Evolutionary conservation across 2,113 vertebrate species (phyloP).

Genomic region (Hyaena hyaena): DNA sequence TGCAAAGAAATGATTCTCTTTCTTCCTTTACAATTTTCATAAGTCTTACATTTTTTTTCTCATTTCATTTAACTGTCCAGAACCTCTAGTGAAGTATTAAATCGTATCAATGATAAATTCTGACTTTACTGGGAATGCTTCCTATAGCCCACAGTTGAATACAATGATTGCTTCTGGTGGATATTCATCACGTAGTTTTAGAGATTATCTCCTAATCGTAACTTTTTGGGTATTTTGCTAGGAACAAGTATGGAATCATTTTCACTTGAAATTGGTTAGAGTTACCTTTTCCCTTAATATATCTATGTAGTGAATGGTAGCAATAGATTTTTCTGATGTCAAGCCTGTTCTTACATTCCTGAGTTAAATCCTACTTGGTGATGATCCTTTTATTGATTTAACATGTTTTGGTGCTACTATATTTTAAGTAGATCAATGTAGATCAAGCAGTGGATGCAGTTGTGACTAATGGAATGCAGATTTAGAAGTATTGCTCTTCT

Average conservation of each 20-base stretch:
- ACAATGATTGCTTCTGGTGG: background rate
- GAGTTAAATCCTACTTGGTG: background rate
- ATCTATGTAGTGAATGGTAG: background rate
- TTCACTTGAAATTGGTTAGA: background rate
- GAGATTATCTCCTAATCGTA: slow-evolving; percentile 14
- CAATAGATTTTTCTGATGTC: background rate
- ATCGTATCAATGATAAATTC: background rate
- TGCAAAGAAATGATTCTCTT: background rate
- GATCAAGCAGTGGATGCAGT: background rate
- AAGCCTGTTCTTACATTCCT: background rate
- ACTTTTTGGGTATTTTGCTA: background rate
- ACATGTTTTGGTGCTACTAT: background rate
- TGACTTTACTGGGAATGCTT: background rate
- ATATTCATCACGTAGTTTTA: background rate
- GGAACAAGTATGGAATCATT: background rate
- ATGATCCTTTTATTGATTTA: slow-evolving; percentile 17
- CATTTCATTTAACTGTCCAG: background rate
- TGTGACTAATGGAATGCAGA: background rate
- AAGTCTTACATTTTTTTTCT: background rate
- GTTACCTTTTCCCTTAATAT: background rate
- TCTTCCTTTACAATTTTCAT: background rate
- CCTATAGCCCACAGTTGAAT: background rate
- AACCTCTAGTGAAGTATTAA: background rate
- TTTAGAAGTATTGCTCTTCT: slow-evolving; percentile 21
- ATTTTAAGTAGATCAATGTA: slow-evolving; percentile 13